Evolutionary conservation across 2,797 vertebrate genomes (phyloP), one percentile per base, ranked within the genome.

Genomic region (Gymnodraco acuticeps): DNA sequence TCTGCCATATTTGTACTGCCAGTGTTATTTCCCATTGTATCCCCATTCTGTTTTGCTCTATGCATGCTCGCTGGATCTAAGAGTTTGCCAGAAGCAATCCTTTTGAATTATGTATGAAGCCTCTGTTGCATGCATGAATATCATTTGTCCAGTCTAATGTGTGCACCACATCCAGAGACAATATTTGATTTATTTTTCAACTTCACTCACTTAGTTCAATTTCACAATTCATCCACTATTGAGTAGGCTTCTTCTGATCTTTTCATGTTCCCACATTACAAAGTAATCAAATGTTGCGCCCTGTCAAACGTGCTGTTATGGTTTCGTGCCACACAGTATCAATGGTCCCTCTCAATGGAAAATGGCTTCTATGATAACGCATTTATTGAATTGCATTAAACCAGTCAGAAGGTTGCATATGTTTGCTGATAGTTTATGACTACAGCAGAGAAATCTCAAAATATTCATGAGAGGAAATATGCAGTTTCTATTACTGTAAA

Each of bases 61-160:
- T 88, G 89, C 92, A 87, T 90, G 91, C 92, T 85, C 63, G 69
- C 86, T 90, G 82, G 85, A 92, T 92, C 78, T 88, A 83, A 92
- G 91, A 87, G 83, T 94, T 90, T 90, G 93, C 93, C 93, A 89
- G 82, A 84, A 94, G 94, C 90, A 55, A 88, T 88, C 80, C 88
- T 91, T 80, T 85, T 95, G 92, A 95, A 95, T 94, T 90, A 94
- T 94, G 86, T 81, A 95, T 94, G 92, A 89, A 88, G 81, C 82
- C 86, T 92, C 90, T 94, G 87, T 92, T 90, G 86, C 88, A 82
- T 89, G 87, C 86, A 90, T 90, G 89, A 92, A 93, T 92, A 91
- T 89, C 67, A 90, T 94, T 93, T 88, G 81, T 82, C 86, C 82
- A 81, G 85, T 88, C 77, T 88, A 91, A 90, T 93, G 88, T 92